phyloP scores from a whole-genome alignment of 2,888 invertebrate genomes.

The Mimachlamys varia region DNA sequence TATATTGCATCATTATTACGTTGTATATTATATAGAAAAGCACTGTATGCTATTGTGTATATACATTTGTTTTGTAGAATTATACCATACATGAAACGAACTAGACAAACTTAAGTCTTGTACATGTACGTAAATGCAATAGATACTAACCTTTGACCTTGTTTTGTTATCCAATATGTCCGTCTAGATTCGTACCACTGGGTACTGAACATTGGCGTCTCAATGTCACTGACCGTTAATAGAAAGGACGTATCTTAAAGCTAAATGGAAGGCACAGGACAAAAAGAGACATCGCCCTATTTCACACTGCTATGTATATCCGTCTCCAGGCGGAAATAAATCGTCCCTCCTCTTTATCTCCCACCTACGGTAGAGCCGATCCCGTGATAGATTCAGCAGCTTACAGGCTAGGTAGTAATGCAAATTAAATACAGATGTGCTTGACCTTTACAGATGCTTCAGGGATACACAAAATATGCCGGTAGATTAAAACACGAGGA shows the following conservation, averaged over 20 bases:
- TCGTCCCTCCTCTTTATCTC: background rate
- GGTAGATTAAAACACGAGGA: background rate
- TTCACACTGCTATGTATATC: background rate
- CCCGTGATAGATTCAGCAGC: background rate
- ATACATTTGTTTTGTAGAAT: too few relatives aligned
- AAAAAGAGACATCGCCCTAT: background rate
- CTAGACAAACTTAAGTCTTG: too few relatives aligned
- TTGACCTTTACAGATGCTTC: background rate
- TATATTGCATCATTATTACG: too few relatives aligned
- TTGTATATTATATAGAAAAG: too few relatives aligned
- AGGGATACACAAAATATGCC: background rate
- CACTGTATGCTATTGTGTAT: too few relatives aligned
- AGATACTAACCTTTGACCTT: background rate
- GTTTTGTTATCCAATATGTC: background rate
- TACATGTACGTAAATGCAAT: too few relatives aligned
- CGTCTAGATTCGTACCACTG: background rate
- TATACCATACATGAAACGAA: too few relatives aligned
- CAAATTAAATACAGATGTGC: slow-evolving; percentile 22
- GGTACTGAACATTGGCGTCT: background rate
- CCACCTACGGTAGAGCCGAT: background rate
- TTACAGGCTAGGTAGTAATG: background rate
- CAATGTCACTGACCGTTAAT: background rate
- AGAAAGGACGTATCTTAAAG: too few relatives aligned
- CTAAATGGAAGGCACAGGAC: background rate
- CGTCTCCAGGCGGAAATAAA: background rate